phyloP scores from a whole-genome alignment of 2,113 vertebrate species.

The Agelaius tricolor region DNA sequence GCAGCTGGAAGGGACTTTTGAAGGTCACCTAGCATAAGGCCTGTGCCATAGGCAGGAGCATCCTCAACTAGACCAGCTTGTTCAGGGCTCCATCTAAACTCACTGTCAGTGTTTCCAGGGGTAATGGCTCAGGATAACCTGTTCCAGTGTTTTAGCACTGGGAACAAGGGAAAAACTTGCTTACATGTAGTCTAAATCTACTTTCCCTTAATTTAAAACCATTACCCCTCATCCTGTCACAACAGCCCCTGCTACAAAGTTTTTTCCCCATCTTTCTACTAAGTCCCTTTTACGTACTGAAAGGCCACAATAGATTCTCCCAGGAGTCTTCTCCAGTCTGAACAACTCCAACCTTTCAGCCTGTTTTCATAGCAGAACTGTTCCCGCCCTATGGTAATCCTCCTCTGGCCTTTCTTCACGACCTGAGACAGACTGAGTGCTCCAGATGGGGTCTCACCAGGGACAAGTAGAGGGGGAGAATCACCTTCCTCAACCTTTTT shows the following conservation, averaged over 20 bases:
- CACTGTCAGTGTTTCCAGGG: neutral
- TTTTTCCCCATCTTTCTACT: neutral
- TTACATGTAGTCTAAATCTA: neutral
- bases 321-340: neutral
- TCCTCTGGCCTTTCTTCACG: neutral
- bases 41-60: neutral
- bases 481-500: neutral
- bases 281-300: neutral
- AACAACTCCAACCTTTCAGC: neutral
- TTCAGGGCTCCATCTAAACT: neutral
- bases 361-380: neutral
- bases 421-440: neutral
- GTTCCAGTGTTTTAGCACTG: neutral
- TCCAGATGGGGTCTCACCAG: neutral
- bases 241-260: neutral
- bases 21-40: neutral
- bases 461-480: neutral
- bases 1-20: neutral
- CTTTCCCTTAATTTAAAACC: neutral
- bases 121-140: neutral
- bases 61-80: neutral
- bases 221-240: neutral
- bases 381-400: neutral
- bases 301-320: neutral
- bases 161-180: neutral